These are phyloP conservation scores for Phasianus colchicus DNA, from an alignment of 2,113 vertebrate species.

Conservation along the genomic window DNA sequence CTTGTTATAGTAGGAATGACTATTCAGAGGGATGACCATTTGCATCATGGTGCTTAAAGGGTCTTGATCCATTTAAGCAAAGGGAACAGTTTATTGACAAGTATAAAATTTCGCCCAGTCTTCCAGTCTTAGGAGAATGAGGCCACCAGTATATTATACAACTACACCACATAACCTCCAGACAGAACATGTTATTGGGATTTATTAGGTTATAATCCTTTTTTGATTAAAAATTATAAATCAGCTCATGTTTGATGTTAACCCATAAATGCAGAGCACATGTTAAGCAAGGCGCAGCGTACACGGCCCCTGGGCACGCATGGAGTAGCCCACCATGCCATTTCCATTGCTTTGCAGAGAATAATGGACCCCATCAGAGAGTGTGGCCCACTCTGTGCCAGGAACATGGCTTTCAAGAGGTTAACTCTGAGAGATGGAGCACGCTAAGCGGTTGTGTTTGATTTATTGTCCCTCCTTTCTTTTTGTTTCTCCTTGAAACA, in stretches of 20 bases:
- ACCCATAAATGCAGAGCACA: conserved; percentile 59
- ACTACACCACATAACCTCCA: conserved; percentile 32
- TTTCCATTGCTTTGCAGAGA: conserved; percentile 11
- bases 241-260: conserved; percentile 66
- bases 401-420: conserved; percentile 55
- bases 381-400: background rate
- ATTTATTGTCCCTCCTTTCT: conserved; percentile 73
- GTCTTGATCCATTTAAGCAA: background rate
- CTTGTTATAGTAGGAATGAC: background rate
- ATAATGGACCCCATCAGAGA: conserved; percentile 54
- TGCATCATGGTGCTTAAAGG: background rate
- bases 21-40: background rate
- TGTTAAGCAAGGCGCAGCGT: conserved; percentile 13
- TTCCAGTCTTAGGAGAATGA: background rate
- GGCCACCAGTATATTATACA: background rate
- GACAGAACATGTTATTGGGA: conserved; percentile 52
- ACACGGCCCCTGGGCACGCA: background rate
- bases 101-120: background rate
- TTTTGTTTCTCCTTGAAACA: conserved; percentile 74
- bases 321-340: conserved; percentile 26
- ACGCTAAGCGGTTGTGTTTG: conserved; percentile 48
- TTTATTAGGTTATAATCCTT: conserved; percentile 71
- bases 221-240: conserved; percentile 75
- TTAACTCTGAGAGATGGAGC: conserved; percentile 61
- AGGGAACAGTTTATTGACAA: background rate